Percentiles rank a stretch among this genome's conserved stretches.
Conservation (phyloP, 2,888 invertebrate genomes). For the Andrena bicolor region DNA sequence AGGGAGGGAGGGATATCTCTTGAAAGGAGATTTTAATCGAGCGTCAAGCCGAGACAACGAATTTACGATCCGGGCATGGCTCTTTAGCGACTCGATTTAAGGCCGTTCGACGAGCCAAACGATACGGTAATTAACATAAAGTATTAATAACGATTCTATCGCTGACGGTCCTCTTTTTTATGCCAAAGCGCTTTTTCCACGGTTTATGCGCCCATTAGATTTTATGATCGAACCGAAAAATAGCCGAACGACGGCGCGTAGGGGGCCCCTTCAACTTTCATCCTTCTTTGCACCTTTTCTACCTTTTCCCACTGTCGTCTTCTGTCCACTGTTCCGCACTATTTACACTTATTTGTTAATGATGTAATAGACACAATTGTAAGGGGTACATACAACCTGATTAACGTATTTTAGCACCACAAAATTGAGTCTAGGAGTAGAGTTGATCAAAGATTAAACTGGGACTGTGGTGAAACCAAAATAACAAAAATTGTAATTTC, state of each 20-base stretch:
- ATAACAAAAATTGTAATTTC: too few species aligned
- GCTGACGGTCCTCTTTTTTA: constrained; percentile 78
- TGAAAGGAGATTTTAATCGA: constrained; percentile 81
- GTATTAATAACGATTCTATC: constrained; percentile 82
- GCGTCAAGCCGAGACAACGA: constrained; percentile 77
- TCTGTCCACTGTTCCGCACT: neutral
- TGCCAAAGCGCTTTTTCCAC: constrained; percentile 80
- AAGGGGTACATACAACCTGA: neutral
- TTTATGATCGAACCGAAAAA: constrained; percentile 84
- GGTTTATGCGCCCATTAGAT: constrained; percentile 84
- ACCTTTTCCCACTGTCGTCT: constrained; percentile 34
- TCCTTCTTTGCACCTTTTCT: constrained; percentile 48
- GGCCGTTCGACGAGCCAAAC: constrained; percentile 79
- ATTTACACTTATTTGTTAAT: neutral
- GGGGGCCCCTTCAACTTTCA: constrained; percentile 66
- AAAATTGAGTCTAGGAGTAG: too few species aligned
- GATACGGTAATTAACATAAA: constrained; percentile 84
- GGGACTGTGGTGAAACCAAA: too few species aligned
- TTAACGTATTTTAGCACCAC: too few species aligned
- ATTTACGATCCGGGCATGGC: constrained; percentile 80
- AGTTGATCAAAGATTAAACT: too few species aligned
- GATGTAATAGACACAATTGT: neutral
- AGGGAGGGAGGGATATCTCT: constrained; percentile 28
- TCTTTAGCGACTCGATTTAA: constrained; percentile 81
- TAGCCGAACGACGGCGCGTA: constrained; percentile 76